phyloP scores from a whole-genome alignment of 2,888 invertebrate species.

The Baccha elongata region DNA sequence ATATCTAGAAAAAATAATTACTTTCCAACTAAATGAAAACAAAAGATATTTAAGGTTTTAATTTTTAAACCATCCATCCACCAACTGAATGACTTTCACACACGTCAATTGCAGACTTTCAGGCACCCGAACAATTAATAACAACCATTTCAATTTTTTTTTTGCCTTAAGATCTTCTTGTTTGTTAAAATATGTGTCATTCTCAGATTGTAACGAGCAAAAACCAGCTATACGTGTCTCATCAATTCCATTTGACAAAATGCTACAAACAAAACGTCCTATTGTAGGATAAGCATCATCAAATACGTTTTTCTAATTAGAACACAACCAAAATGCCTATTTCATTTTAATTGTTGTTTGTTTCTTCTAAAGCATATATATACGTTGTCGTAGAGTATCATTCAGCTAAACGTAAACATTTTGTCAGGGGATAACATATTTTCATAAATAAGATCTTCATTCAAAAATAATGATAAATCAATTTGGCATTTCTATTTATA shows the following conservation, averaged over 20 bases:
- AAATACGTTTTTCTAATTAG: constrained; percentile 13
- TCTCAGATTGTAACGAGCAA: constrained; percentile 15
- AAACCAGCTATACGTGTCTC: constrained; percentile 9
- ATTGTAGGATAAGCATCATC: not conserved
- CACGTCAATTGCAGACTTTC: not conserved
- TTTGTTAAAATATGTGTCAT: constrained; percentile 28
- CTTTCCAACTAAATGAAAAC: too few relatives aligned
- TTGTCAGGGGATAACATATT: constrained; percentile 11
- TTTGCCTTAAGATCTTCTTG: constrained; percentile 17
- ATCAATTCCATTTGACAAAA: constrained; percentile 25
- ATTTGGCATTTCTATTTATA: constrained; percentile 14
- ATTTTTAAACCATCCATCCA: constrained; percentile 1
- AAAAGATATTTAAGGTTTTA: too few relatives aligned
- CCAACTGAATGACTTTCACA: not conserved
- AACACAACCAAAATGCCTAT: constrained; percentile 5
- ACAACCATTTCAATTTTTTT: constrained; percentile 19
- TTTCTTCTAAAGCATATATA: not conserved
- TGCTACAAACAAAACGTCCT: constrained; percentile 4
- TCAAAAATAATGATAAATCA: constrained; percentile 25
- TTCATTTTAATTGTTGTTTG: not conserved
- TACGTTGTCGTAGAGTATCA: not conserved
- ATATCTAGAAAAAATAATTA: too few relatives aligned
- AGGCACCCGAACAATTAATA: constrained; percentile 17
- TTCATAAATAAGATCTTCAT: constrained; percentile 3
- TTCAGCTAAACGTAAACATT: not conserved